Percentiles rank a stretch among this genome's conserved stretches.
Conservation (phyloP, 2,113 vertebrate genomes). For the Syrrhaptes paradoxus region DNA sequence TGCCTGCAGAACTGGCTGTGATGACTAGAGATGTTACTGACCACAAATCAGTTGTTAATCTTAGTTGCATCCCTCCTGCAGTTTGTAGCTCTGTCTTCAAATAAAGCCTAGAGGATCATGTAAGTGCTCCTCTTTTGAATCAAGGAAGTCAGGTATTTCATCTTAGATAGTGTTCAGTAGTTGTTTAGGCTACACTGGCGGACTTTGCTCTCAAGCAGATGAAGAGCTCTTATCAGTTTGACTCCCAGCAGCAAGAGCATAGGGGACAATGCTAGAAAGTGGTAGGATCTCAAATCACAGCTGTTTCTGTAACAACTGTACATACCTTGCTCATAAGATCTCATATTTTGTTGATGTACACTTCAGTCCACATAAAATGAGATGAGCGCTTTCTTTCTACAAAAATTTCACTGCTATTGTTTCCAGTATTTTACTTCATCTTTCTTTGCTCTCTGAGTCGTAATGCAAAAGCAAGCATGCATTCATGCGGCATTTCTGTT, state of each 20-base stretch:
- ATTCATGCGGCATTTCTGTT: accelerated
- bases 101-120: neutral
- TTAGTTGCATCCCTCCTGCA: neutral
- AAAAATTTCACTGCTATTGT: neutral
- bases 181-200: neutral
- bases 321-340: neutral
- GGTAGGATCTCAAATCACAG: neutral
- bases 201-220: neutral
- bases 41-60: neutral
- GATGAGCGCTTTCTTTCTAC: neutral
- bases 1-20: neutral
- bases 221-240: neutral
- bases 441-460: neutral
- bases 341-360: neutral
- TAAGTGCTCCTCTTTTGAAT: neutral
- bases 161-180: neutral
- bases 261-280: neutral
- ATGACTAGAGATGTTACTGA: neutral
- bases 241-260: neutral
- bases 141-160: neutral
- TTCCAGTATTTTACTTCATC: neutral
- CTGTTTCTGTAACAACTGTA: neutral
- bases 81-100: neutral
- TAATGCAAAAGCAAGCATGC: neutral
- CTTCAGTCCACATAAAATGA: neutral